phyloP scores from a whole-genome alignment of 2,888 invertebrate species.

The Meloe dianella region DNA sequence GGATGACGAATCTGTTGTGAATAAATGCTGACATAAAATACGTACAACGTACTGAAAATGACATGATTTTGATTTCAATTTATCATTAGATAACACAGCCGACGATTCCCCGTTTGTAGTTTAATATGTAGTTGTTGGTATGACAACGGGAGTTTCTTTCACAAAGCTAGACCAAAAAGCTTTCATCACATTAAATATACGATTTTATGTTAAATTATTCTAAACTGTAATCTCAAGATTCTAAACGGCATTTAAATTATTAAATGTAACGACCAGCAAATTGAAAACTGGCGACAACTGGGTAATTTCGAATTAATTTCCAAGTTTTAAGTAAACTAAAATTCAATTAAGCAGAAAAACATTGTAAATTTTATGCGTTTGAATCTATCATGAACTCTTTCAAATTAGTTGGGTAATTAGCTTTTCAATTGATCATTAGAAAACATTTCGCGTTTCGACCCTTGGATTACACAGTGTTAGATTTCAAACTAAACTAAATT shows the following conservation, averaged over 20 bases:
- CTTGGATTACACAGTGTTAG: conserved; percentile 30
- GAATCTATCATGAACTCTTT: no score
- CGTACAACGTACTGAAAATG: neutral
- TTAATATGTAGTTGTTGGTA: conserved; percentile 33
- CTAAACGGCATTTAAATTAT: neutral
- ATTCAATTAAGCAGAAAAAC: no score
- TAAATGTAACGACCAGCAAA: neutral
- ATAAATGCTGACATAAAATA: conserved; percentile 2
- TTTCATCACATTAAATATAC: conserved; percentile 16
- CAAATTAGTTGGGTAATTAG: no score
- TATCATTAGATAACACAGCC: conserved; percentile 20
- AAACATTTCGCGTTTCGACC: neutral
- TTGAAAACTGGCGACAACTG: neutral
- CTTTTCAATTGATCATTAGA: neutral
- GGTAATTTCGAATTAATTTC: no score
- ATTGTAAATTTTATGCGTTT: no score
- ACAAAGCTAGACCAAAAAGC: conserved; percentile 9
- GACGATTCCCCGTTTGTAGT: conserved; percentile 19
- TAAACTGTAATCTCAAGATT: neutral
- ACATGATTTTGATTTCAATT: conserved; percentile 26
- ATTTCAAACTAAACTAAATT: conserved; percentile 31
- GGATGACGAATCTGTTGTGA: conserved; percentile 1
- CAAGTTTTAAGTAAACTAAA: no score
- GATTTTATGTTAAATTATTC: conserved; percentile 22
- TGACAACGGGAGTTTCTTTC: conserved; percentile 23